Percentiles rank a stretch among this genome's conserved stretches.
Evolutionary conservation across 2,797 vertebrate species (phyloP).

Genomic region (Cossypha dichroa): DNA sequence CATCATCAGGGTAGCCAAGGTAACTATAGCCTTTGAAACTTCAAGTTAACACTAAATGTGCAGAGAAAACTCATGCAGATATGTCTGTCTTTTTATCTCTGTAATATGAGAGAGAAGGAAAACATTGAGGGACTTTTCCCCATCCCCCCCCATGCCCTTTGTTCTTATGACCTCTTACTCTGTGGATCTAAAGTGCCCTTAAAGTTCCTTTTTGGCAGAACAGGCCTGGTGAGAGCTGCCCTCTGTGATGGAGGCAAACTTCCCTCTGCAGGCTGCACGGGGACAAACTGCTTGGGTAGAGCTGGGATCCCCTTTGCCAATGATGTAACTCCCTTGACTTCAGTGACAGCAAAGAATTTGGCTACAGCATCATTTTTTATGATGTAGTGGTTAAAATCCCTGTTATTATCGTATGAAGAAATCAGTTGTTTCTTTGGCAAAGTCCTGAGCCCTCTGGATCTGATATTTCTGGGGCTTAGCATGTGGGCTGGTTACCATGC

Average conservation of each 20-base stretch:
- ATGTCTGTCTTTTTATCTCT: not conserved
- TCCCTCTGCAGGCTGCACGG: not conserved
- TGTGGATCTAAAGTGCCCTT: not conserved
- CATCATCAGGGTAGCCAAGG: not conserved
- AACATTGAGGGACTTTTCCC: not conserved
- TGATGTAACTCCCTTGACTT: not conserved
- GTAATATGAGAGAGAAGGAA: not conserved
- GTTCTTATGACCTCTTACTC: not conserved
- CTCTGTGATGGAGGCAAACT: not conserved
- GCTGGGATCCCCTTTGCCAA: not conserved
- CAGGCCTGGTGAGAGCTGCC: not conserved
- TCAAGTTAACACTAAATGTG: not conserved
- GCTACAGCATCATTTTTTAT: not conserved
- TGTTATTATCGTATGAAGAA: not conserved
- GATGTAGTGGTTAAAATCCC: not conserved
- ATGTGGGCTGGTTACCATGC: conserved; percentile 11
- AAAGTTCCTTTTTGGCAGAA: not conserved
- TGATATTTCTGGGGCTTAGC: not conserved
- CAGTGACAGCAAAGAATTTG: not conserved
- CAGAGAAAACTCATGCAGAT: not conserved
- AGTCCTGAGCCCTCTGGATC: not conserved
- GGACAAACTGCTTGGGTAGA: not conserved
- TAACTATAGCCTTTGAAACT: not conserved
- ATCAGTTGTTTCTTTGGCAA: conserved; percentile 12
- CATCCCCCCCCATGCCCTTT: not conserved